Evolutionary conservation across 1,140 invertebrate genomes (phyloP).

Genomic region (Pseudomyrmex pallidus): DNA sequence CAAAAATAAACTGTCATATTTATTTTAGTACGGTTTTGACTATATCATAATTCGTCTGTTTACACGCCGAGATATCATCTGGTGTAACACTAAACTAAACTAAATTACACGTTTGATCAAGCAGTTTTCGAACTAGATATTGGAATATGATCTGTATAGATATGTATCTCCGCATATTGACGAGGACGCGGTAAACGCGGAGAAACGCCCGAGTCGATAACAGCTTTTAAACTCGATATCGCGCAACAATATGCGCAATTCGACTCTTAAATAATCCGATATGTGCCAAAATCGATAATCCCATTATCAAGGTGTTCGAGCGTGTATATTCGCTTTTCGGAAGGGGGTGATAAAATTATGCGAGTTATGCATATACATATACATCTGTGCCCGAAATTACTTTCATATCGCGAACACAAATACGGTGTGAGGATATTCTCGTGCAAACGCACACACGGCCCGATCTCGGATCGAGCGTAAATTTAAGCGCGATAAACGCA

Average conservation of each 20-base stretch:
- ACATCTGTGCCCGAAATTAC: background rate
- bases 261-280: slow-evolving; percentile 40
- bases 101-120: slow-evolving; percentile 13
- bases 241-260: slow-evolving; percentile 12
- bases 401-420: background rate
- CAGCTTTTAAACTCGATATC: slow-evolving; percentile 34
- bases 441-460: background rate
- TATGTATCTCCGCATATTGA: background rate
- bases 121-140: slow-evolving; percentile 31
- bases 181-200: background rate
- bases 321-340: background rate
- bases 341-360: slow-evolving; percentile 3
- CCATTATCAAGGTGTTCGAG: slow-evolving; percentile 28
- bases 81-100: slow-evolving; percentile 1
- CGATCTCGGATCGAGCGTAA: background rate
- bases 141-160: slow-evolving; percentile 33
- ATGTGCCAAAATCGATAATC: slow-evolving; percentile 8
- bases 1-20: no score
- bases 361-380: background rate
- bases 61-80: background rate
- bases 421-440: background rate
- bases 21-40: no score
- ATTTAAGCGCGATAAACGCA: slow-evolving; percentile 4
- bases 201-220: slow-evolving; percentile 23
- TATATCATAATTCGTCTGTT: background rate